Base-by-base conservation (phyloP, 1,140 invertebrate species). In the Druon quercuslanigerum region DNA sequence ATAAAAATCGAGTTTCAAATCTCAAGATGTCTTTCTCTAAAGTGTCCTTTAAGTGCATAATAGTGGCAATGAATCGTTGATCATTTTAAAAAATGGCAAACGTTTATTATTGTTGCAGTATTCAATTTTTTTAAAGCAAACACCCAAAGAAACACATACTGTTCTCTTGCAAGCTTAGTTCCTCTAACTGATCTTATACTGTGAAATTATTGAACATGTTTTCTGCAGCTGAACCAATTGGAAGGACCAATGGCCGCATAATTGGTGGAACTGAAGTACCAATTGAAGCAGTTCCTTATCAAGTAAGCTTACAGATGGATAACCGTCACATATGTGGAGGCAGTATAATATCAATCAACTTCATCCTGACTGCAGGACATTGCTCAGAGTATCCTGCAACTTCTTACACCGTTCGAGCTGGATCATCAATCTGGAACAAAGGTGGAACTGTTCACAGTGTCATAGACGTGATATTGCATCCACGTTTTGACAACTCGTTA, bases 341-440 rank as follows among this genome's bases (percentile, higher is more conserved):
- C 16, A 25, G 60, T 33, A 66, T 66, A 66, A 66, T 66, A 40
- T 60, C 77, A 3, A 16, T 11, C 7, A 51, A 75, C 46, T 76
- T 60, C 16, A 20, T 79, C 12, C 33, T 94, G 8, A 94, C 94
- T 0, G 94, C 94, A 11, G 94, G 90, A 4, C 94, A 95, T 85
- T 95, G 94, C 50, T 0, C 25, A 57, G 25, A 70, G 51, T 40
- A n/a, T 46, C 73, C 12, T 87, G 87, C 2, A 46, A 46, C 7
- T 11, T 46, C 7, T 11, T 46, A 46, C 40, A 46, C 40, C 7
- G 81, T 92, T 0, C 86, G 91, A 57, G 89, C 90, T 13, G 92
- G 92, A 7, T 91, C 91, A 46, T 85, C 89, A 0, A 81, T 82
- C 2, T 84, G 84, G 9, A 88, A 87, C 25, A 82, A 74, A 16